Conservation (phyloP, 2,888 invertebrate genomes). For the Lottia scabra region DNA sequence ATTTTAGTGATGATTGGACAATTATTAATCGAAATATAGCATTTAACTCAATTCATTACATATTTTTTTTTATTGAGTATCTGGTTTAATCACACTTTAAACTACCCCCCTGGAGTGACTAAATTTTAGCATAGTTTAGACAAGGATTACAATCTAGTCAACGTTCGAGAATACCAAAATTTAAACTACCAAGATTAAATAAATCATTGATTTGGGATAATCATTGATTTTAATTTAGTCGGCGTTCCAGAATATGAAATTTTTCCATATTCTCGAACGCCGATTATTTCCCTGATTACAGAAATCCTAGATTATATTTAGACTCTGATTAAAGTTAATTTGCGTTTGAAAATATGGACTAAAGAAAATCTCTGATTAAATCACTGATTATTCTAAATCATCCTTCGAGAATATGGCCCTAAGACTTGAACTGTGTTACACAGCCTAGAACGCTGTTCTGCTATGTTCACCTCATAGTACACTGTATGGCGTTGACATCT, state of each 20-base stretch:
- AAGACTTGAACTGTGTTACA: too few relatives aligned
- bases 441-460: too few relatives aligned
- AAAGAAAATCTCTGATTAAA: not conserved
- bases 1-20: too few relatives aligned
- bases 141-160: not conserved
- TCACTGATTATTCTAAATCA: not conserved
- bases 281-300: not conserved
- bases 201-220: too few relatives aligned
- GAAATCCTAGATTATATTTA: not conserved
- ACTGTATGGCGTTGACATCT: too few relatives aligned
- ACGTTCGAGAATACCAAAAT: not conserved
- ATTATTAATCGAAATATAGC: too few relatives aligned
- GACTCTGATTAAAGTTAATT: not conserved
- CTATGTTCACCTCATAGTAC: too few relatives aligned
- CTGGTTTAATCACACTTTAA: not conserved
- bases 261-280: not conserved
- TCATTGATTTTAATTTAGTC: too few relatives aligned
- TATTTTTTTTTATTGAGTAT: not conserved
- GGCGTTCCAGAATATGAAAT: too few relatives aligned
- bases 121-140: not conserved
- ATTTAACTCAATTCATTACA: not conserved
- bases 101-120: not conserved
- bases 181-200: too few relatives aligned
- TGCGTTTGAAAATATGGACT: not conserved
- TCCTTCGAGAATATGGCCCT: not conserved